Base-by-base conservation (phyloP, 2,113 vertebrate genomes). In the Melanocharis versteri region DNA sequence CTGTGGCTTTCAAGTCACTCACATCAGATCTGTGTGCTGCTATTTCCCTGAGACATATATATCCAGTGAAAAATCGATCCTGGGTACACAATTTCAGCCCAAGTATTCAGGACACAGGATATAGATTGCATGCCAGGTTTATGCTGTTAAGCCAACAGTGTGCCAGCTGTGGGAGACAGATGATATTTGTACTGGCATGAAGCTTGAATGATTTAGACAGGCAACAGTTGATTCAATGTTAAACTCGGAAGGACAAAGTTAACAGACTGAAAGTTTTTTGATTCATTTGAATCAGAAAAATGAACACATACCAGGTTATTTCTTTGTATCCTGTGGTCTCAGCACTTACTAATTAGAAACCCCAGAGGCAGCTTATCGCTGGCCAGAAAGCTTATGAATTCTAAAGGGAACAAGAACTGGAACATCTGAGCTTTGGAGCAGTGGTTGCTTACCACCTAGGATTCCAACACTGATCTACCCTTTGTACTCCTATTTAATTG, bases 281-380 rank as follows among this genome's bases (percentile, higher is more conserved):
- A 81, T 83, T 69, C 6, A 51, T 90, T 88, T 86, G 14, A 93
- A 83, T 69, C n/a, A 76, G 57, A 93, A 93, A 89, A 93, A 69
- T 54, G 39, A 90, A 53, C 39, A 24, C 39, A 66, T 65, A 90
- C 26, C 26, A 87, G 12, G 37, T 71, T 85, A 65, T 83, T 88
- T 14, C 27, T 77, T 88, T 73, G 35, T 33, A 31, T 83, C 44
- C 68, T 76, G 48, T 85, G 40, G n/a, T 56, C 40, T 85, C 75
- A 79, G 31, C 15, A 60, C 79, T 61, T 86, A 47, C 21, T 86
- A 93, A 83, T 73, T 90, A 76, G 80, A 79, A 91, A 75, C 19
- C 39, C 87, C 53, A 53, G 61, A 68, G 28, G 27, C 22, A 90
- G 30, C 24, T 93, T 83, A 77, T 68, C 20, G 8, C 66, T 79